Evolutionary conservation across 2,888 invertebrate genomes (phyloP), one percentile per base, ranked within the genome.

Genomic region (Hoplodrina blanda): DNA sequence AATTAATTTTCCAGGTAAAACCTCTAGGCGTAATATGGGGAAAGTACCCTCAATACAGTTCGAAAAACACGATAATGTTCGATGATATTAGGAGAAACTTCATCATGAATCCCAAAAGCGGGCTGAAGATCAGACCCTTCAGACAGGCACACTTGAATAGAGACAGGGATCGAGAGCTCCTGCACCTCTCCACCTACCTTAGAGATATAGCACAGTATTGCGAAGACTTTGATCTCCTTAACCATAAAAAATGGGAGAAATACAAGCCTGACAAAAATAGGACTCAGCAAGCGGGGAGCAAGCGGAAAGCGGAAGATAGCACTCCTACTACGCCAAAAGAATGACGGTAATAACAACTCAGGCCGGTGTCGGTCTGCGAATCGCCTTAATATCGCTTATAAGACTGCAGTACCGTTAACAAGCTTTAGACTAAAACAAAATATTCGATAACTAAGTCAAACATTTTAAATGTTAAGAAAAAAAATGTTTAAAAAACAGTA

Each of bases 11-110:
- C 17, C 93, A 98, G 98, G 98, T 98, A 0, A 99, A 99, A 95
- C 99, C 99, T 0, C 94, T 99, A 69, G 99, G 99, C 8, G 98
- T 99, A 0, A 99, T 99, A 78, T 99, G 99, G 99, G 99, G 99
- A 17, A 98, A 99, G 89, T 99, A 97, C 89, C 97, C 97, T 1
- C 98, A 99, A 89, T 99, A 98, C 93, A 98, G 97, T 60, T 96
- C 98, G 0, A 98, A 98, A 89, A 99, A 99, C 91, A 99, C 99
- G 0, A 99, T 99, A 78, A 99, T 99, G 99, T 98, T 99, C 87
- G 99, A 99, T 89, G 99, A 99, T 88, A 98, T 99, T 52, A 96
- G 99, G 66, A 96, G 99, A 83, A 99, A 99, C 93, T 99, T 99
- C 88, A 97, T 99, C 52, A 99, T 99, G 99, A 99, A 99, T 92